Base-by-base conservation (phyloP, 2,113 vertebrate species). In the Paralichthys olivaceus region DNA sequence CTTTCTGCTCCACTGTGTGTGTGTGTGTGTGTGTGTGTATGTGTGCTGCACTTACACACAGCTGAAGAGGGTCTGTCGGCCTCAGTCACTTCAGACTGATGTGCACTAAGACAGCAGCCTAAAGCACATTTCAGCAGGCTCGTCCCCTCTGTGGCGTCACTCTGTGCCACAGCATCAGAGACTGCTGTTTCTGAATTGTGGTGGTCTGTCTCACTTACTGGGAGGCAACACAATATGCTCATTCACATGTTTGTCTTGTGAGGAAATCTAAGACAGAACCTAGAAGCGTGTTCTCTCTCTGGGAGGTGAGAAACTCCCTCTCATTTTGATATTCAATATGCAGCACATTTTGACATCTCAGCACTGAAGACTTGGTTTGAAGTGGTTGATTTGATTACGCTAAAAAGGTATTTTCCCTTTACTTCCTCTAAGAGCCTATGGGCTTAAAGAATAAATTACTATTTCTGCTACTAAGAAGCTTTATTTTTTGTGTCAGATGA, bases 271-370 rank as follows among this genome's bases (percentile, higher is more conserved):
- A 34, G 22, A 23, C 54, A 63, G n/a, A 19, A 8, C 1, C 32
- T 14, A 43, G 60, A 61, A 62, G 19, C 1, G 53, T 54, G 81
- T 75, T 68, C 51, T 54, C 29, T 60, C n/a, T 34, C 77, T 59
- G 55, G 75, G 68, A 79, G 71, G 83, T 75, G 64, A 84, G 69
- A 80, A 47, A 69, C 40, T 58, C 20, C 34, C 73, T 62, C 71
- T 79, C 80, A 65, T 79, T 84, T 34, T 75, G 72, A 87, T 81
- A 81, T 37, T 34, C 61, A 81, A 79, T 28, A 69, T 29, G 5
- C 55, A 5, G 22, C 59, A 79, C 75, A 64, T 78, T 85, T 85
- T 88, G 79, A 86, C 75, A 85, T 82, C 85, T 81, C 76, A 84
- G 80, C 77, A 57, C 19, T 53, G 49, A n/a, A n/a, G 49, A n/a